Evolutionary conservation across 1,140 invertebrate genomes (phyloP), one percentile per base, ranked within the genome.

Genomic region (Drosophila micromelanica): DNA sequence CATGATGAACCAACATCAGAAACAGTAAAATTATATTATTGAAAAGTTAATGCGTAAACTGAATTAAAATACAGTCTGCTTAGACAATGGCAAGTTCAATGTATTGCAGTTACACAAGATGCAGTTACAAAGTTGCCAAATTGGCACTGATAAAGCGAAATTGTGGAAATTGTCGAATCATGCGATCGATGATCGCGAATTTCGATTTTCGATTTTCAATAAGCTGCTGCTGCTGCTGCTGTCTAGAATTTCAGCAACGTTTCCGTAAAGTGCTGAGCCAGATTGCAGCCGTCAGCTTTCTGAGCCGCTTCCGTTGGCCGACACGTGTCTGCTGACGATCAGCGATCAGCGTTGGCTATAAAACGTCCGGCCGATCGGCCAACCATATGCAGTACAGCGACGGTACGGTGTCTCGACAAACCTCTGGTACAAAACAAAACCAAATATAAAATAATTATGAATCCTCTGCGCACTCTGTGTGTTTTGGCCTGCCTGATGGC

Each of bases 401-500:
- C 73, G 64, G 62, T 73, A 61, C 69, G 51, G 76, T 62, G 67
- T 76, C 30, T 55, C 63, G 59, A 65, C 63, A 64, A 20, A 5
- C 30, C 11, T 59, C 1, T 8, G 32, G 12, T 15, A 23, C 20
- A 23, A 17, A 17, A 17, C 2, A 17, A 17, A 17, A 17, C 2
- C 17, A 17, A 23, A 23, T 0, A 23, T 46, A 75, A 45, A 43
- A 86, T n/a, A n/a, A n/a, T n/a, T n/a, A n/a, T 91, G 90, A 91
- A 91, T 75, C 73, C 81, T 40, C 63, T 91, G 63, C 82, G 75
- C 62, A 75, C 46, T 42, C 46, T 91, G 12, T 87, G 84, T 63
- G 57, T 90, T 9, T 38, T 91, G 42, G 74, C 78, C 54, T 86
- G 79, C 59, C 59, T 91, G n/a, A 3, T 90, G 70, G 81, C 81